phyloP scores from a whole-genome alignment of 2,888 invertebrate genomes.

The Lepidocyrtoides sp. region DNA sequence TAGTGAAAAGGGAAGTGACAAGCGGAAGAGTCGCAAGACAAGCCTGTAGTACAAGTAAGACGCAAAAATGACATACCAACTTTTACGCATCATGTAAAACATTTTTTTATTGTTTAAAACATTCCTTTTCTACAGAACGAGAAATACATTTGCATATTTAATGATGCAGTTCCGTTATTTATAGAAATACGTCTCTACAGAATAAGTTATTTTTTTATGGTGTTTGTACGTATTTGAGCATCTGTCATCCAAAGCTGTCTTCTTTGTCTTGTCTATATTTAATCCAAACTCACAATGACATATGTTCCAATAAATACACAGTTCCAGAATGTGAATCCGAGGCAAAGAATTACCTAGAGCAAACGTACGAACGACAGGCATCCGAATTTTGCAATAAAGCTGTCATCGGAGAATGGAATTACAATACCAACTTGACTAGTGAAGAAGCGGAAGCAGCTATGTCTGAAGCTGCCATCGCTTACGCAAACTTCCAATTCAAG shows the following conservation, averaged over 20 bases:
- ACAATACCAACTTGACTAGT: conserved; percentile 86
- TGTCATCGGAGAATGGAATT: conserved; percentile 86
- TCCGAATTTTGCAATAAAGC: conserved; percentile 86
- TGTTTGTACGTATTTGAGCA: background rate
- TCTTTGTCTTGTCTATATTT: background rate
- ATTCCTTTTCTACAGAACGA: background rate
- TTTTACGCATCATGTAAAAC: too few relatives aligned
- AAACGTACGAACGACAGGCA: conserved; percentile 67
- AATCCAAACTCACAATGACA: too few relatives aligned
- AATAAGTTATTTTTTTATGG: background rate
- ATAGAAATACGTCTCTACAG: background rate
- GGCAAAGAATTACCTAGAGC: conserved; percentile 78
- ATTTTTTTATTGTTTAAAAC: background rate
- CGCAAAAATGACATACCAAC: background rate
- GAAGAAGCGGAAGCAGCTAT: conserved; percentile 68
- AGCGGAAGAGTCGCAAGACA: conserved; percentile 61
- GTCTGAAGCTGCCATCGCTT: conserved; percentile 69
- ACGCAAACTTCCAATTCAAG: conserved; percentile 75
- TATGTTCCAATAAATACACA: conserved; percentile 1
- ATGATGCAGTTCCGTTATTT: background rate
- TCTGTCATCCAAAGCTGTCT: background rate
- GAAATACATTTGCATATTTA: conserved; percentile 25
- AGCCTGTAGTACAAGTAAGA: conserved; percentile 58
- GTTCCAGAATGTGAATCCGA: conserved; percentile 71
- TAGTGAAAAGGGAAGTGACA: conserved; percentile 20